A percentile compares a stretch with the other conserved stretches of the same genome.
Evolutionary conservation across 2,888 invertebrate genomes (phyloP).

Genomic region (Caenorhabditis imperialis): DNA sequence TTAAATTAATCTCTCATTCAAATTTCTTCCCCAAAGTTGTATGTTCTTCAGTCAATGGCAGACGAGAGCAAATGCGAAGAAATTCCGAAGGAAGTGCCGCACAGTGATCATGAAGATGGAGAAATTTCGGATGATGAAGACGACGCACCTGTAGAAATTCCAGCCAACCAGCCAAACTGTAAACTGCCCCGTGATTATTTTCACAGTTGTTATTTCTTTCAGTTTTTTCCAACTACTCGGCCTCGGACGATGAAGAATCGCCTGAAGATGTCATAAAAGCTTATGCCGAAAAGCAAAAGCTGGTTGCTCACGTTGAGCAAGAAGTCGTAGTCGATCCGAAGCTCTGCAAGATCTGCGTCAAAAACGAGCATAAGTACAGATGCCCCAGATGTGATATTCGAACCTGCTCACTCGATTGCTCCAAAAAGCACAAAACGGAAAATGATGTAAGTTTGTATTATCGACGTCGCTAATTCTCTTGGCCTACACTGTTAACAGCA

Average conservation of each 20-base stretch:
- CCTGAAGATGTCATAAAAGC: slow-evolving; percentile 57
- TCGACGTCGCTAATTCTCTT: too few relatives aligned
- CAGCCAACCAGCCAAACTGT: slow-evolving; percentile 24
- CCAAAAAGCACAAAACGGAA: slow-evolving; percentile 69
- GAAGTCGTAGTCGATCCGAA: slow-evolving; percentile 43
- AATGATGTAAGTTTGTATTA: slow-evolving; percentile 49
- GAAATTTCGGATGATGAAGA: slow-evolving; percentile 52
- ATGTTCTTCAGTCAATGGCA: slow-evolving; percentile 18
- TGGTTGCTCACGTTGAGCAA: slow-evolving; percentile 3
- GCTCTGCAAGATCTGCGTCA: slow-evolving; percentile 59
- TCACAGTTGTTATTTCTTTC: not conserved
- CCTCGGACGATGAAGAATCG: slow-evolving; percentile 51
- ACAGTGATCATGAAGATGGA: slow-evolving; percentile 46
- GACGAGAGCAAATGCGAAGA: not conserved
- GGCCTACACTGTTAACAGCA: not conserved
- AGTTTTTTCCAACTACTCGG: slow-evolving; percentile 17
- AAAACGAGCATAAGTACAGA: slow-evolving; percentile 63
- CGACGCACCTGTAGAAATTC: slow-evolving; percentile 34
- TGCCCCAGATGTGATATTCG: slow-evolving; percentile 73
- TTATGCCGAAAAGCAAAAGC: slow-evolving; percentile 24
- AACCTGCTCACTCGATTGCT: slow-evolving; percentile 71
- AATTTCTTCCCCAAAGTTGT: too few relatives aligned
- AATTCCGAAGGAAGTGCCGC: not conserved
- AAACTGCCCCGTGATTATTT: not conserved
- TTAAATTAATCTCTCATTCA: too few relatives aligned